phyloP scores from a whole-genome alignment of 1,140 invertebrate species.

The Scaptomyza graminum region DNA sequence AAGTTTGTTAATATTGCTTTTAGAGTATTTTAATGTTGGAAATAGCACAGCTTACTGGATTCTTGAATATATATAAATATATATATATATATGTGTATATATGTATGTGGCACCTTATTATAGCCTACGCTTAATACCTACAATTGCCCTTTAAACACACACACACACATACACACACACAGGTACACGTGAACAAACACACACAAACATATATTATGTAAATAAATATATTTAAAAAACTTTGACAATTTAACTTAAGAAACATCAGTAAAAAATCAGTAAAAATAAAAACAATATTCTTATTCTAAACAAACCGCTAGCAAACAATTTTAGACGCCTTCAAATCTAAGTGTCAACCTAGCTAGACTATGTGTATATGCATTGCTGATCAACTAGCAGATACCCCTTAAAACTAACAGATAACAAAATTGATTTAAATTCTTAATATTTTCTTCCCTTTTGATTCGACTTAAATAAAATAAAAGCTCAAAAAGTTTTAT shows the following conservation, averaged over 20 bases:
- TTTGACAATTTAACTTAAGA: slow-evolving; percentile 19
- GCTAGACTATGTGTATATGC: slow-evolving; percentile 36
- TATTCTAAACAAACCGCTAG: slow-evolving; percentile 35
- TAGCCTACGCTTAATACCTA: slow-evolving; percentile 53
- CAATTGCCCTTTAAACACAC: slow-evolving; percentile 27
- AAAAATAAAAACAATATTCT: slow-evolving; percentile 20
- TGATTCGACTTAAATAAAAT: too few relatives aligned
- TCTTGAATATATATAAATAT: not conserved
- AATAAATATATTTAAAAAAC: slow-evolving; percentile 43
- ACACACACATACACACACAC: slow-evolving; percentile 6
- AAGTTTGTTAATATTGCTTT: slow-evolving; percentile 18
- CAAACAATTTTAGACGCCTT: slow-evolving; percentile 61
- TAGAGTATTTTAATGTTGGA: slow-evolving; percentile 36
- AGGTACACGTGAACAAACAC: slow-evolving; percentile 28
- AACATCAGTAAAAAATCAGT: slow-evolving; percentile 79
- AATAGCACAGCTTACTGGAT: slow-evolving; percentile 50
- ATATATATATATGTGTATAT: slow-evolving; percentile 19
- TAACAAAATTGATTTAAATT: not conserved
- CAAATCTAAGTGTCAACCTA: slow-evolving; percentile 45
- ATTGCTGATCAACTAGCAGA: slow-evolving; percentile 38
- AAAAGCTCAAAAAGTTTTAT: not conserved
- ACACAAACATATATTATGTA: slow-evolving; percentile 54
- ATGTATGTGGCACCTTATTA: slow-evolving; percentile 46
- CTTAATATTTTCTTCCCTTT: not conserved
- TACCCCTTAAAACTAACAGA: not conserved